Percentiles rank a stretch among this genome's conserved stretches.
Evolutionary conservation across 1,140 invertebrate genomes (phyloP).

Genomic region (Eulimnadia texana): DNA sequence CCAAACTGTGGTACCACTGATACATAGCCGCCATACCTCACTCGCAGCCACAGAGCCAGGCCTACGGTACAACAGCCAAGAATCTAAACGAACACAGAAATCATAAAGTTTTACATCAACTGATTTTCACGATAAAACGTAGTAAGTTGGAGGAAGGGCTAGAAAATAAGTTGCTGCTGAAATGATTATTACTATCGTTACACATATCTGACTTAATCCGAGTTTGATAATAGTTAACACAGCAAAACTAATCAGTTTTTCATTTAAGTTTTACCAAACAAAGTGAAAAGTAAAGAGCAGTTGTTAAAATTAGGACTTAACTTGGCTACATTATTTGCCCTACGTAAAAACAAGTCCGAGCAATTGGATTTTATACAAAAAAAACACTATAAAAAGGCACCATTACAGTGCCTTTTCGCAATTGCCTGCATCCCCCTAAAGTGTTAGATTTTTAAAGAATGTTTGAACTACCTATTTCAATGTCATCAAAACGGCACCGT

Average conservation of each 20-base stretch:
- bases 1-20: conserved; percentile 53
- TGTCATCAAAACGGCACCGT: too few relatives aligned
- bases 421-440: too few relatives aligned
- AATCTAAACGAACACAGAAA: too few relatives aligned
- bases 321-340: not conserved
- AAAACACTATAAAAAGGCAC: too few relatives aligned
- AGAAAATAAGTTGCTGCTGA: conserved; percentile 2
- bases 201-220: not conserved
- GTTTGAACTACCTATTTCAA: too few relatives aligned
- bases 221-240: not conserved
- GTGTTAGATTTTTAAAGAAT: too few relatives aligned
- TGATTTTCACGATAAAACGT: conserved; percentile 23
- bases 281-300: not conserved
- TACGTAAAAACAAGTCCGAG: not conserved
- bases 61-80: conserved; percentile 57
- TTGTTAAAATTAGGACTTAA: not conserved
- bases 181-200: not conserved
- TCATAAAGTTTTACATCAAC: too few relatives aligned
- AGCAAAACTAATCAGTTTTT: conserved; percentile 9
- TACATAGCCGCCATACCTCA: conserved; percentile 52
- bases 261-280: too few relatives aligned
- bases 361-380: not conserved
- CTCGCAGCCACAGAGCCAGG: conserved; percentile 52
- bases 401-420: too few relatives aligned
- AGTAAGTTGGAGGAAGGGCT: not conserved